Evolutionary conservation across 2,797 vertebrate species (phyloP).

Genomic region (Luscinia megarhynchos): DNA sequence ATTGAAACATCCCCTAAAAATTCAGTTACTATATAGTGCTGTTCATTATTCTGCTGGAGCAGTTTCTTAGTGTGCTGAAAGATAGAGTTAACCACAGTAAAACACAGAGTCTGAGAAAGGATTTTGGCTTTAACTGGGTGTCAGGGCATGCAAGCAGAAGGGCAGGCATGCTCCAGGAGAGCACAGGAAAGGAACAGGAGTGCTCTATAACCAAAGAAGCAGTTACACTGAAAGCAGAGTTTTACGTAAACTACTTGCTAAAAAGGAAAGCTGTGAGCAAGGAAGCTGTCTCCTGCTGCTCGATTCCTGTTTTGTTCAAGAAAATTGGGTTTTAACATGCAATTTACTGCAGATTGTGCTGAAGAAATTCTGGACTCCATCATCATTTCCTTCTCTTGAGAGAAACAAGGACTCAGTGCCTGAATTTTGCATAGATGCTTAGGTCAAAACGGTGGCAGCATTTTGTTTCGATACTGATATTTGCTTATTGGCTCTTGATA

Average conservation of each 20-base stretch:
- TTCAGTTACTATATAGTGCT: not conserved
- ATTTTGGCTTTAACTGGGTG: not conserved
- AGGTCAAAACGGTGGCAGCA: not conserved
- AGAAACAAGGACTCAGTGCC: not conserved
- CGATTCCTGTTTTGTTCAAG: not conserved
- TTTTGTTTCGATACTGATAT: not conserved
- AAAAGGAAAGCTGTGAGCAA: constrained; percentile 4
- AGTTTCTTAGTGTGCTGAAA: not conserved
- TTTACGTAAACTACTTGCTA: not conserved
- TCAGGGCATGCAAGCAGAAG: not conserved
- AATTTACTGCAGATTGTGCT: constrained; percentile 3
- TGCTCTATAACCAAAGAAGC: not conserved
- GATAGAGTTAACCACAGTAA: not conserved
- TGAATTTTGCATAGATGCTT: not conserved
- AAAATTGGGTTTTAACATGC: constrained; percentile 28
- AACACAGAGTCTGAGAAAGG: not conserved
- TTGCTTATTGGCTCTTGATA: not conserved
- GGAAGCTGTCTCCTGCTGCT: not conserved
- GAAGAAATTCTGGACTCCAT: not conserved
- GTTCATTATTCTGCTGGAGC: not conserved
- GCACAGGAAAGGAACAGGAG: not conserved
- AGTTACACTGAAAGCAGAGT: not conserved
- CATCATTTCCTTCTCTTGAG: not conserved
- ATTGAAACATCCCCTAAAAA: not conserved
- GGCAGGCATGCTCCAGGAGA: not conserved